A percentile compares a stretch with the other conserved stretches of the same genome.
Evolutionary conservation across 1,140 invertebrate species (phyloP).

Genomic region (Cardiocondyla obscurior): DNA sequence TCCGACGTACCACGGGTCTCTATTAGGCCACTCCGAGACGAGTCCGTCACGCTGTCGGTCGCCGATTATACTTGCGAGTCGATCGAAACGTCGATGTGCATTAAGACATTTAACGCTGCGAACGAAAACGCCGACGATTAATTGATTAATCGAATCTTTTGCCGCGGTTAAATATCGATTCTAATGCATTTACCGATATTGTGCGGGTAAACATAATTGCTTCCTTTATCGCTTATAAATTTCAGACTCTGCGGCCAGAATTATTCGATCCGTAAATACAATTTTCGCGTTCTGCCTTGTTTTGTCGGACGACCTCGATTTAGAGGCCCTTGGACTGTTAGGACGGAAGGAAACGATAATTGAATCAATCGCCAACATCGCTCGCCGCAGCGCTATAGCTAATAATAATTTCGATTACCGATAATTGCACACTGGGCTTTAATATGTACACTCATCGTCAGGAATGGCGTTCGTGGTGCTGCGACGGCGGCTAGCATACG

Average conservation of each 20-base stretch:
- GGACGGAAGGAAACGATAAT: conserved; percentile 59
- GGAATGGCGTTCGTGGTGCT: too few species aligned
- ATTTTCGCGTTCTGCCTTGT: conserved; percentile 33
- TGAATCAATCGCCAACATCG: not conserved
- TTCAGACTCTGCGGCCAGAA: not conserved
- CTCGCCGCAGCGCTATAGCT: conserved; percentile 9
- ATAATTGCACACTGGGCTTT: conserved; percentile 36
- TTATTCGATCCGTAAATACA: conserved; percentile 20
- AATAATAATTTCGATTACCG: conserved; percentile 64
- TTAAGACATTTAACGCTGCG: not conserved
- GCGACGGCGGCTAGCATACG: too few species aligned
- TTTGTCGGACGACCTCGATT: conserved; percentile 27
- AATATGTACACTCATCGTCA: conserved; percentile 13
- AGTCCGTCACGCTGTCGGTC: not conserved
- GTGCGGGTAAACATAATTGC: not conserved
- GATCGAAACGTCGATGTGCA: too few species aligned
- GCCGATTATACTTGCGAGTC: not conserved
- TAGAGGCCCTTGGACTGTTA: conserved; percentile 13
- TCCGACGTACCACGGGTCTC: conserved; percentile 62
- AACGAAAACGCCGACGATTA: not conserved
- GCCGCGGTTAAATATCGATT: not conserved
- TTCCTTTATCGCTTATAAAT: conserved; percentile 34
- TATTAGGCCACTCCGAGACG: conserved; percentile 57
- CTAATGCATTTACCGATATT: not conserved
- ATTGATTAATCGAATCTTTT: not conserved